phyloP scores from a whole-genome alignment of 2,797 vertebrate genomes.

The Vipera ursinii region DNA sequence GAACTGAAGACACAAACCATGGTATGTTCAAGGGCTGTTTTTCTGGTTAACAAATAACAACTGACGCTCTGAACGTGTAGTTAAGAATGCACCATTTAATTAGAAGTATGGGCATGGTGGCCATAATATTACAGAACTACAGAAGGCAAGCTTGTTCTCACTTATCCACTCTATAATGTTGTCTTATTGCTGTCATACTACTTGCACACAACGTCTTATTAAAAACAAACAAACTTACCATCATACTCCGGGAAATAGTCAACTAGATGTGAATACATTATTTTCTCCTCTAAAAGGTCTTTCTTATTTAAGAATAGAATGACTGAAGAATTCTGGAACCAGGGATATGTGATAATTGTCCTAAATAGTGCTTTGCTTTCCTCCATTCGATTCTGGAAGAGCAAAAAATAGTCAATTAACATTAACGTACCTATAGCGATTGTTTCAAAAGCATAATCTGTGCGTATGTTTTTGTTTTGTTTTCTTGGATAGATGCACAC shows the following conservation, averaged over 20 bases:
- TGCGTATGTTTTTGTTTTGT: background rate
- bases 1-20: background rate
- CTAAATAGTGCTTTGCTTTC: slow-evolving; percentile 87
- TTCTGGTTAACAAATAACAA: background rate
- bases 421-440: slow-evolving; percentile 21
- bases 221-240: slow-evolving; percentile 67
- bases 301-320: slow-evolving; percentile 89
- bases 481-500: background rate
- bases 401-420: slow-evolving; percentile 16
- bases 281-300: slow-evolving; percentile 86
- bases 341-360: slow-evolving; percentile 87
- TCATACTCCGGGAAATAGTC: slow-evolving; percentile 87
- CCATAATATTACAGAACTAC: background rate
- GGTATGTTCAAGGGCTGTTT: background rate
- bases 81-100: background rate
- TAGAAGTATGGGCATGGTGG: background rate
- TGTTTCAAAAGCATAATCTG: slow-evolving; percentile 5
- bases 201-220: background rate
- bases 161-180: background rate
- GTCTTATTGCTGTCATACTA: background rate
- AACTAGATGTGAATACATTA: slow-evolving; percentile 85
- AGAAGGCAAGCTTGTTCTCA: background rate
- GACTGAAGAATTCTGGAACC: slow-evolving; percentile 87
- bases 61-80: background rate
- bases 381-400: slow-evolving; percentile 83